A percentile compares a stretch with the other conserved stretches of the same genome.
These are phyloP conservation scores for Sebastolobus altivelis DNA, from an alignment of 2,797 vertebrate species.

Conservation along the genomic window DNA sequence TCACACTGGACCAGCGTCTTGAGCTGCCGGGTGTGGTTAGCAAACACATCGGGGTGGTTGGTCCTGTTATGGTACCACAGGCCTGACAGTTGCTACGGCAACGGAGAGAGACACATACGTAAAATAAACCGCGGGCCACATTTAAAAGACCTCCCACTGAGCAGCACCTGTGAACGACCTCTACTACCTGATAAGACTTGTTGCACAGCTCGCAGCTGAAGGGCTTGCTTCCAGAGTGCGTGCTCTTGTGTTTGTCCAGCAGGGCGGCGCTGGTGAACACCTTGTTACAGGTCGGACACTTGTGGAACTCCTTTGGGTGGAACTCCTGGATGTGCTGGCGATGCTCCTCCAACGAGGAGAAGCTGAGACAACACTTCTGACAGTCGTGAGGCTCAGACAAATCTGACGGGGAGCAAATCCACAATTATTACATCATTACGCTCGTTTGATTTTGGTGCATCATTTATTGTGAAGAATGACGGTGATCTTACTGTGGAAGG, in stretches of 20 bases:
- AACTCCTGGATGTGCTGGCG: constrained; percentile 87
- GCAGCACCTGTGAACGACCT: fast-evolving
- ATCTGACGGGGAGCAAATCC: constrained; percentile 72
- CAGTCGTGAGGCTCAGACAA: constrained; percentile 90
- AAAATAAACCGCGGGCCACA: not conserved
- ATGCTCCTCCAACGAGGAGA: constrained; percentile 90
- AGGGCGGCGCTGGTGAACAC: constrained; percentile 87
- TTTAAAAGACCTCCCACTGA: not conserved
- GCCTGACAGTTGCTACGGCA: constrained; percentile 91
- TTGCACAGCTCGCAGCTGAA: constrained; percentile 92
- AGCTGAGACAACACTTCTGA: constrained; percentile 93
- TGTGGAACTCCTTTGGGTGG: constrained; percentile 90
- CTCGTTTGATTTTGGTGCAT: not conserved
- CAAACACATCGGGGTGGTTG: constrained; percentile 89
- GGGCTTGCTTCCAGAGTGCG: constrained; percentile 87
- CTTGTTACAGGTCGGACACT: constrained; percentile 88
- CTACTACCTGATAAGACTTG: constrained; percentile 92
- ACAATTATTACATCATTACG: not conserved
- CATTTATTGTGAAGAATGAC: not conserved
- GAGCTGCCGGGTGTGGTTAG: constrained; percentile 86
- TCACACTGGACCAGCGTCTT: constrained; percentile 88
- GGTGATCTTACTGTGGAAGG: constrained; percentile 89
- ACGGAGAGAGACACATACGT: constrained; percentile 1
- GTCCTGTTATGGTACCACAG: constrained; percentile 95
- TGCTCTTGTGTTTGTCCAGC: constrained; percentile 88